Evolutionary conservation across 2,888 invertebrate species (phyloP).

Genomic region (Ophion ellenae): DNA sequence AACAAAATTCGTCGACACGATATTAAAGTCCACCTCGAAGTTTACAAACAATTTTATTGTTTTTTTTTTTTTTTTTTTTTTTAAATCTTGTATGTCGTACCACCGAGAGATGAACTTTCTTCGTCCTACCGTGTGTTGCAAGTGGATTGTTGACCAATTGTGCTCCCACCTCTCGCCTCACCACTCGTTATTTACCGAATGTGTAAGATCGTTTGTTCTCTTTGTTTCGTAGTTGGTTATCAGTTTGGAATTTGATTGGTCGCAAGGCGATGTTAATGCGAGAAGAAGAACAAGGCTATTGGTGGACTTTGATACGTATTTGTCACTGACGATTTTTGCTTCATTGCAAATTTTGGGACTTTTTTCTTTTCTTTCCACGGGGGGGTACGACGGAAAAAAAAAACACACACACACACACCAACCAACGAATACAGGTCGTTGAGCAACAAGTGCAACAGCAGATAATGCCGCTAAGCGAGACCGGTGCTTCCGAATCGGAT

Average conservation of each 20-base stretch:
- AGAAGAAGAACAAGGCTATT: conserved; percentile 36
- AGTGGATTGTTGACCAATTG: conserved; percentile 47
- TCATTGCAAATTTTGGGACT: conserved; percentile 66
- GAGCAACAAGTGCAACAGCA: conserved; percentile 80
- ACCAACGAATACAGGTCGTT: conserved; percentile 76
- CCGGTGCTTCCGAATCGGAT: conserved; percentile 89
- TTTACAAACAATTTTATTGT: conserved; percentile 30
- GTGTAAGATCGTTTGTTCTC: conserved; percentile 65
- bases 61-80: conserved; percentile 45
- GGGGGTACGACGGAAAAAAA: conserved; percentile 7
- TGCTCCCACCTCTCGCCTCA: conserved; percentile 39
- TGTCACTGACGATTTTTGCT: conserved; percentile 79
- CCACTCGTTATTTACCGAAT: conserved; percentile 61
- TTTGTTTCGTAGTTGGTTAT: conserved; percentile 57
- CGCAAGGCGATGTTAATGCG: background rate
- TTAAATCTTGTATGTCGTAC: conserved; percentile 14
- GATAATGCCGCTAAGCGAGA: conserved; percentile 78
- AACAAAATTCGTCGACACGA: conserved; percentile 80
- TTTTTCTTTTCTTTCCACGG: conserved; percentile 42
- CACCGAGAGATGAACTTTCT: conserved; percentile 47
- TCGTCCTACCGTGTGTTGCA: conserved; percentile 67
- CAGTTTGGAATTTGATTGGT: conserved; percentile 43
- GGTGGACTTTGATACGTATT: conserved; percentile 80
- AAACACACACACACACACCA: background rate
- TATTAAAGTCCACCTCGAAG: conserved; percentile 84